Percentiles rank a stretch among this genome's conserved stretches.
Conservation (phyloP, 1,140 invertebrate genomes). For the Sycobia sp. region DNA sequence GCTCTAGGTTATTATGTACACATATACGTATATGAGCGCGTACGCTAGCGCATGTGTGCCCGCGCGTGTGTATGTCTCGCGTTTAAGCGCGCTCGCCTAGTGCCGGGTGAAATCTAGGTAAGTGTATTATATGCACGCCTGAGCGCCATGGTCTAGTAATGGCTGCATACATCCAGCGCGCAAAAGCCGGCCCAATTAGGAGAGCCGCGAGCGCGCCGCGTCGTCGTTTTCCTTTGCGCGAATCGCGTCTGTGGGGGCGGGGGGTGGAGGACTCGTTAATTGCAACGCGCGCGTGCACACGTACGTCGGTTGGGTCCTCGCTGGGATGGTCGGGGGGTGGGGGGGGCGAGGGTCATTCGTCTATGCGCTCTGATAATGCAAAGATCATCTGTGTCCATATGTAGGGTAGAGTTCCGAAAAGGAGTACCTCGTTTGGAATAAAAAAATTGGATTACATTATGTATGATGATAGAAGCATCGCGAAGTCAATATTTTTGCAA, state of each 20-base stretch:
- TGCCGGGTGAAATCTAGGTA: conserved; percentile 63
- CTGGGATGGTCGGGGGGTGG: too few relatives aligned
- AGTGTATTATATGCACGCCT: conserved; percentile 61
- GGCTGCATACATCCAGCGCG: conserved; percentile 41
- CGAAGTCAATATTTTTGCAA: too few relatives aligned
- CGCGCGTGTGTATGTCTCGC: conserved; percentile 27
- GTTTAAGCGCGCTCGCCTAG: too few relatives aligned
- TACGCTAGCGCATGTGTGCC: neutral
- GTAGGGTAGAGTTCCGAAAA: too few relatives aligned
- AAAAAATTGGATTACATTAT: too few relatives aligned
- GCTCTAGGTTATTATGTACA: conserved; percentile 22
- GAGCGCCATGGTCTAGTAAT: conserved; percentile 61
- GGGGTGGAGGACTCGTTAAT: too few relatives aligned
- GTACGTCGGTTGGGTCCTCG: too few relatives aligned
- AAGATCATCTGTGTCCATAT: too few relatives aligned
- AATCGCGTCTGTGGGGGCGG: neutral
- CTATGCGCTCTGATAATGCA: conserved; percentile 20
- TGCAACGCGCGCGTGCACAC: neutral
- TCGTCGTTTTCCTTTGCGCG: neutral
- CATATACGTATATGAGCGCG: conserved; percentile 32
- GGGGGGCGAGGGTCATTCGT: too few relatives aligned
- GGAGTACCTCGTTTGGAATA: too few relatives aligned
- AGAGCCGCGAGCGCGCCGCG: too few relatives aligned
- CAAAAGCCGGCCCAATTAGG: conserved; percentile 14
- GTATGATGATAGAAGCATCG: too few relatives aligned